phyloP scores from a whole-genome alignment of 2,113 vertebrate species.

The Centropus unirufus region DNA sequence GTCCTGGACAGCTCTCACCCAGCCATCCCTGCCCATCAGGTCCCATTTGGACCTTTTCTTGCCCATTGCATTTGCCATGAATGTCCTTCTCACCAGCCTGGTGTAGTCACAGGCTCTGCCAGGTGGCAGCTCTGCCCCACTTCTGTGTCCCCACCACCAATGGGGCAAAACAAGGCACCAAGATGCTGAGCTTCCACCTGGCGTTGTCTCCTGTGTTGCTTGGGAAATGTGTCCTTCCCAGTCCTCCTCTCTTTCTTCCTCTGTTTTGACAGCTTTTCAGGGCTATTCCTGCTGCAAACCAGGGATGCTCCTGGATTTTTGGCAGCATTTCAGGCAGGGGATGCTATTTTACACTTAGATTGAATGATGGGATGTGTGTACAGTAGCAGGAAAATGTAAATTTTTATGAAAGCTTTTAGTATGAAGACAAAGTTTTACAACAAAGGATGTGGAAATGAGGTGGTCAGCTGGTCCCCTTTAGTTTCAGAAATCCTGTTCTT shows the following conservation, averaged over 20 bases:
- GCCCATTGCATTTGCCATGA: not conserved
- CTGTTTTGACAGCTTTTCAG: constrained; percentile 8
- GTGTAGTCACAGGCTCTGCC: not conserved
- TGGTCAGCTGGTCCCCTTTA: not conserved
- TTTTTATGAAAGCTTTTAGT: not conserved
- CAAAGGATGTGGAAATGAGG: not conserved
- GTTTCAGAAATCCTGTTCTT: not conserved
- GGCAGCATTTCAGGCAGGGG: not conserved
- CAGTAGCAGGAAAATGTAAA: not conserved
- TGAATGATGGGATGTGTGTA: not conserved
- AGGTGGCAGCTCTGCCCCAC: not conserved
- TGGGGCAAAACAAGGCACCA: not conserved
- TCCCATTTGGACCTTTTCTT: not conserved
- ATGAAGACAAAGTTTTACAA: not conserved
- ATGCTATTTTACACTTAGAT: not conserved
- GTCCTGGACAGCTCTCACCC: rapidly evolving
- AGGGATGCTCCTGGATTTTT: not conserved
- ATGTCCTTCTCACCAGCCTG: not conserved
- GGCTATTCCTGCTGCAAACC: not conserved
- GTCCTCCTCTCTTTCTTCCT: not conserved
- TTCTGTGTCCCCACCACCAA: rapidly evolving
- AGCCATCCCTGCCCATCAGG: not conserved
- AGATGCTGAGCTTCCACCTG: not conserved
- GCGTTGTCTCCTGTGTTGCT: not conserved
- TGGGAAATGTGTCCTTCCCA: rapidly evolving